Evolutionary conservation across 2,797 vertebrate species (phyloP), one percentile per base, ranked within the genome.

Genomic region (Somateria mollissima): DNA sequence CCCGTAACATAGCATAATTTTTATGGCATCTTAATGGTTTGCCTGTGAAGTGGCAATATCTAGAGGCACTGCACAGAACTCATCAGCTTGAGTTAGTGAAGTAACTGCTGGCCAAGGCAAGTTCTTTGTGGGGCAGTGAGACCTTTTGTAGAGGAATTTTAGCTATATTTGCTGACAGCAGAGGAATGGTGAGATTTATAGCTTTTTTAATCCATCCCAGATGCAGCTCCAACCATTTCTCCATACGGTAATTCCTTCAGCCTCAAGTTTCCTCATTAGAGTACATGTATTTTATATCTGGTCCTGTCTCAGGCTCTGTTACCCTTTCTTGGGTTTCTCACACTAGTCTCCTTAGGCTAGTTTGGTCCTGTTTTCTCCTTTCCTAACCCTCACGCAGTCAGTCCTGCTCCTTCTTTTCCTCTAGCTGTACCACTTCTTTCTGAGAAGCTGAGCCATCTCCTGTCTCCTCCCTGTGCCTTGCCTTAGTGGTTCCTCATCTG

Each of bases 41-140:
- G 0, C 20, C 19, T 78, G 4, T 1, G 0, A 19, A 9, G 18
- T 84, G 24, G 27, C 15, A 57, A 9, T 13, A 34, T 20, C 49
- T 61, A 16, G 17, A 87, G 45, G 16, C 47, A 13, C 37, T 43
- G 32, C 34, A 62, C 11, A 58, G 64, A 70, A 15, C 19, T 25
- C 32, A 45, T 34, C 34, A 58, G 28, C 45, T 54, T 72, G 58
- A 73, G 8, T 6, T 85, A 20, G 8, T 65, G 15, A 74, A 28
- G 21, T 57, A 36, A 19, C 19, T 54, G 21, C 47, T 11, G 17
- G 34, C 57, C 15, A 5, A 16, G 6, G 14, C 5, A 76, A 21
- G 0, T 32, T 19, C 24, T 69, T 57, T 9, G 16, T 54, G 64
- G 20, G 34, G 41, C 12, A 72, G n/a, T 39, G 25, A 58, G 56